Evolutionary conservation across 2,113 vertebrate genomes (phyloP).

Genomic region (Nycticorax nycticorax): DNA sequence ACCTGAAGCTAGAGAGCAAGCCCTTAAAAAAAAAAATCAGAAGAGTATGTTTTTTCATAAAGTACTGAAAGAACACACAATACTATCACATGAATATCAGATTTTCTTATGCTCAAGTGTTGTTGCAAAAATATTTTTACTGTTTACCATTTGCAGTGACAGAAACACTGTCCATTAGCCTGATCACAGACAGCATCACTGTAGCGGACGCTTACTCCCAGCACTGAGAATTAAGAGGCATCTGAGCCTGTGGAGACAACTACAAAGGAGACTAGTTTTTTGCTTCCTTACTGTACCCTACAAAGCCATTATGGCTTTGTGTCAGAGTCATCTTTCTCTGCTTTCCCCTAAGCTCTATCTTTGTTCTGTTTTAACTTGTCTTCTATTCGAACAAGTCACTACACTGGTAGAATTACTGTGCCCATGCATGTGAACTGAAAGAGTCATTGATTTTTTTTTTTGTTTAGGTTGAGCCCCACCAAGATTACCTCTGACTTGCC

Average conservation of each 20-base stretch:
- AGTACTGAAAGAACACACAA: neutral
- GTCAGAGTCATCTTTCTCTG: neutral
- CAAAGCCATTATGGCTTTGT: neutral
- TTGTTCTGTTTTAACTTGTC: neutral
- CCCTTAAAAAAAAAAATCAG: neutral
- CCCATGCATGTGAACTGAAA: rapidly evolving
- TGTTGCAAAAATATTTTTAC: neutral
- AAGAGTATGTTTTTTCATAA: neutral
- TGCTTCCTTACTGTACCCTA: neutral
- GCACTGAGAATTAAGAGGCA: neutral
- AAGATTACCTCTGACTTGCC: neutral
- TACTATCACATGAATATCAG: neutral
- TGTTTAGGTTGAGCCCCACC: neutral
- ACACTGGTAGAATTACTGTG: neutral
- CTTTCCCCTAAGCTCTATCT: neutral
- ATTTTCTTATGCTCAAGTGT: neutral
- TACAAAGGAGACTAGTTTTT: neutral
- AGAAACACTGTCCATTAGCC: neutral
- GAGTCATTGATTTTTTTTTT: neutral
- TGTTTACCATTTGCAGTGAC: neutral
- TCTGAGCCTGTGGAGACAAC: neutral
- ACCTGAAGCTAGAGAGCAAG: neutral
- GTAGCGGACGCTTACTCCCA: neutral
- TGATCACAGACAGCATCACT: neutral
- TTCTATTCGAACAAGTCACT: neutral